A percentile compares a stretch with the other conserved stretches of the same genome.
phyloP scores from a whole-genome alignment of 2,113 vertebrate genomes.

The Sorex araneus region DNA sequence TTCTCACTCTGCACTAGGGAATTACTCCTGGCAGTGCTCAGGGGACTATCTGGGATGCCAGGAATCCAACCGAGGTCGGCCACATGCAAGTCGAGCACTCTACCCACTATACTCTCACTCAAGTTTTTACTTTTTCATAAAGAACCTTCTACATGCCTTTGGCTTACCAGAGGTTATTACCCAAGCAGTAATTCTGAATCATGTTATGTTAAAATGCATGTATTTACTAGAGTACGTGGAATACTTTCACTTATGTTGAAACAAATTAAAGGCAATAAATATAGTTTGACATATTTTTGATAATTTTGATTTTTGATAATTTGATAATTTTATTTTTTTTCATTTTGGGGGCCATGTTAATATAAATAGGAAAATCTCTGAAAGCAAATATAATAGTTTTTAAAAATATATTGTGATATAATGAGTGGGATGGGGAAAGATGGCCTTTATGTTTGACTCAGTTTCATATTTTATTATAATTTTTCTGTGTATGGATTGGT shows the following conservation, averaged over 20 bases:
- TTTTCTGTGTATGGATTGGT: neutral
- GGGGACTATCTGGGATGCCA: no score
- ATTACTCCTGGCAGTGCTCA: no score
- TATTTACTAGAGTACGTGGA: neutral
- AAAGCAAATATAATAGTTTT: no score
- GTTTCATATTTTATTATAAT: neutral
- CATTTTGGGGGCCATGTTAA: no score
- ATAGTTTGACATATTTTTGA: no score
- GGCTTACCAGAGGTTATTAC: neutral
- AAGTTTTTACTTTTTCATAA: no score
- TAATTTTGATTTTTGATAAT: no score
- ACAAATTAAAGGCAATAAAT: conserved; percentile 8
- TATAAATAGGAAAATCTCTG: neutral
- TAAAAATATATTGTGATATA: neutral
- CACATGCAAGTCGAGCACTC: no score
- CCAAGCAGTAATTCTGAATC: neutral
- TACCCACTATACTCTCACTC: no score
- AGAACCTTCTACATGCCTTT: neutral
- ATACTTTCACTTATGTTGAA: conserved; percentile 13
- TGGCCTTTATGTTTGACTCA: neutral
- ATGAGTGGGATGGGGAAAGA: rapidly evolving
- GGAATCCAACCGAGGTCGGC: no score
- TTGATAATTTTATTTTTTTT: no score
- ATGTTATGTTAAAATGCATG: neutral
- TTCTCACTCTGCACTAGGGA: no score